Evolutionary conservation across 2,113 vertebrate genomes (phyloP).

Genomic region (Microcebus murinus): DNA sequence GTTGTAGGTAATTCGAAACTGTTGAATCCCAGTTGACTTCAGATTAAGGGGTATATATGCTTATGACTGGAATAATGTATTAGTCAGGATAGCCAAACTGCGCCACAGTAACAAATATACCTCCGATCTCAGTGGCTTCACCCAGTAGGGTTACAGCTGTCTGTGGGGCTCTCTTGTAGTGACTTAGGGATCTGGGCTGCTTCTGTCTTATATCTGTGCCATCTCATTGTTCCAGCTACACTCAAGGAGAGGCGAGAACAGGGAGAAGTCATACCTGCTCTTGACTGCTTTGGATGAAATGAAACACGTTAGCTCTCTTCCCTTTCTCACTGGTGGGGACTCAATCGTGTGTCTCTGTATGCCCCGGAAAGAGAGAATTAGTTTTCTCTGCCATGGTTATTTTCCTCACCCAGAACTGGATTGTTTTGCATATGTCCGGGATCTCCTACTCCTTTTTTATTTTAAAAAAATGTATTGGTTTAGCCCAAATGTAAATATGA

Average conservation of each 20-base stretch:
- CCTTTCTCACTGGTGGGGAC: fast-evolving
- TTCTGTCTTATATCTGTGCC: background rate
- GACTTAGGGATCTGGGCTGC: background rate
- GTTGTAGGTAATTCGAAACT: background rate
- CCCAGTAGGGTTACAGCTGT: background rate
- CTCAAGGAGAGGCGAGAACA: background rate
- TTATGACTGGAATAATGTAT: background rate
- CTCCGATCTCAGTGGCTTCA: background rate
- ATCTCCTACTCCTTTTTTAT: background rate
- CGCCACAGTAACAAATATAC: background rate
- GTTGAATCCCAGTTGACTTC: background rate
- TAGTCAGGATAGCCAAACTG: background rate
- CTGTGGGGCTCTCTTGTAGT: background rate
- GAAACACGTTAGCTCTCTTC: background rate
- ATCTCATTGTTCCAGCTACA: background rate
- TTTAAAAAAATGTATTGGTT: background rate
- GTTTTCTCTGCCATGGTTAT: background rate
- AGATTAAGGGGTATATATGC: background rate
- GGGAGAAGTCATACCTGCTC: background rate
- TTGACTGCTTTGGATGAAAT: background rate
- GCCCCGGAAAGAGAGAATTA: background rate
- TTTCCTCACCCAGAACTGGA: background rate
- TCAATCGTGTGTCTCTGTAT: background rate
- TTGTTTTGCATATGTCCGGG: background rate
- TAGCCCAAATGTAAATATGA: background rate